phyloP scores from a whole-genome alignment of 2,888 invertebrate species.

The Phania funesta region DNA sequence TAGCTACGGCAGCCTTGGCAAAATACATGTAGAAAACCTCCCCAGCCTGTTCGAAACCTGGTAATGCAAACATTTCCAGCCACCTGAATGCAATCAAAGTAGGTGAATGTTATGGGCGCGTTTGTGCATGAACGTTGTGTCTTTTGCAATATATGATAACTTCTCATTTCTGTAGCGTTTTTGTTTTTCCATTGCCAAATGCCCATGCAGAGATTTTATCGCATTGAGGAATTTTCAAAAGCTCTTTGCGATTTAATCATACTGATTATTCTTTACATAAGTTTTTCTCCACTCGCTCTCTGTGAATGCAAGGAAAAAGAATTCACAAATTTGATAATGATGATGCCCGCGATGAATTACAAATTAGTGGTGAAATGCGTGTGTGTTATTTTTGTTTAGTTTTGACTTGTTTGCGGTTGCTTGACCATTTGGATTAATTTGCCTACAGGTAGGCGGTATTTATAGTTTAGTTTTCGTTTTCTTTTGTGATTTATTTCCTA shows the following conservation, averaged over 20 bases:
- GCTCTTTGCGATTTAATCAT: not conserved
- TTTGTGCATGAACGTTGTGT: conserved; percentile 69
- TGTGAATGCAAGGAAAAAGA: not conserved
- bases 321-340: not conserved
- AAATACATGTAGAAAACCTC: conserved; percentile 74
- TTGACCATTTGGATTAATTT: conserved; percentile 13
- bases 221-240: not conserved
- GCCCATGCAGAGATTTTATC: conserved; percentile 59
- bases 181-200: conserved; percentile 45
- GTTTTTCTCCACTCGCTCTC: not conserved
- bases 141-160: conserved; percentile 30
- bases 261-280: not conserved
- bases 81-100: conserved; percentile 71
- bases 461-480: conserved; percentile 36
- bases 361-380: not conserved
- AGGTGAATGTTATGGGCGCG: conserved; percentile 70
- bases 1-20: conserved; percentile 70
- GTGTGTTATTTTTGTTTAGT: conserved; percentile 24
- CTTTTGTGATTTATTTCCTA: conserved; percentile 35
- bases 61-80: conserved; percentile 70
- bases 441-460: conserved; percentile 40
- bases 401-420: conserved; percentile 15
- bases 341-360: conserved; percentile 19
- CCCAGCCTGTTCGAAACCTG: conserved; percentile 71
- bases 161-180: conserved; percentile 21